Conservation (phyloP, 2,113 vertebrate genomes). For the Hiodon tergisus region DNA sequence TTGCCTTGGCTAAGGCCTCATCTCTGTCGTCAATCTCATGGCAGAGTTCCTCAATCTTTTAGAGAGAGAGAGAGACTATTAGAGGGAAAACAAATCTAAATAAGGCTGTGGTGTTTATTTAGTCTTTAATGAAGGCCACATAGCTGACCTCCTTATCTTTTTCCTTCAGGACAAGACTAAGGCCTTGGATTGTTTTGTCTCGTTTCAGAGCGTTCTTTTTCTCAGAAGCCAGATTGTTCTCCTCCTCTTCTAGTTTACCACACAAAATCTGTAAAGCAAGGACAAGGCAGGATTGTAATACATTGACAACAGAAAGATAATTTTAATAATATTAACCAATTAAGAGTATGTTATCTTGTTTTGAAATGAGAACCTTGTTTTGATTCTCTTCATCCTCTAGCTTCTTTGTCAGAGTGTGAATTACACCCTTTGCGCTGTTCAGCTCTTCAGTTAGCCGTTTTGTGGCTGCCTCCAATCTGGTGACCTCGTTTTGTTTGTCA, state of each 20-base stretch:
- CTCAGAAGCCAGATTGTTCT: conserved; percentile 73
- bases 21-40: conserved; percentile 78
- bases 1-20: conserved; percentile 68
- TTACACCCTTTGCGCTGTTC: conserved; percentile 41
- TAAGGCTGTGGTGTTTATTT: neutral
- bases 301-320: neutral
- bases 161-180: conserved; percentile 76
- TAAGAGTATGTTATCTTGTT: neutral
- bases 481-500: conserved; percentile 48
- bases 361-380: conserved; percentile 50
- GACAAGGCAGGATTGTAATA: neutral
- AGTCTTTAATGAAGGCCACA: neutral
- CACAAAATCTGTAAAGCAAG: conserved; percentile 66
- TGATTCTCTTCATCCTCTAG: conserved; percentile 55
- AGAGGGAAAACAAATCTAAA: neutral
- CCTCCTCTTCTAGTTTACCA: conserved; percentile 72
- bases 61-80: conserved; percentile 16
- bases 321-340: neutral
- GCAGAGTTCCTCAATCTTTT: conserved; percentile 76
- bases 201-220: conserved; percentile 88
- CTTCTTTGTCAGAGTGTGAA: conserved; percentile 47
- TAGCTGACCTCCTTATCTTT: conserved; percentile 83
- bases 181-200: conserved; percentile 94
- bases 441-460: conserved; percentile 57
- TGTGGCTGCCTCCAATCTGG: conserved; percentile 46